phyloP scores from a whole-genome alignment of 2,797 vertebrate species.

The Brachymystax lenok region DNA sequence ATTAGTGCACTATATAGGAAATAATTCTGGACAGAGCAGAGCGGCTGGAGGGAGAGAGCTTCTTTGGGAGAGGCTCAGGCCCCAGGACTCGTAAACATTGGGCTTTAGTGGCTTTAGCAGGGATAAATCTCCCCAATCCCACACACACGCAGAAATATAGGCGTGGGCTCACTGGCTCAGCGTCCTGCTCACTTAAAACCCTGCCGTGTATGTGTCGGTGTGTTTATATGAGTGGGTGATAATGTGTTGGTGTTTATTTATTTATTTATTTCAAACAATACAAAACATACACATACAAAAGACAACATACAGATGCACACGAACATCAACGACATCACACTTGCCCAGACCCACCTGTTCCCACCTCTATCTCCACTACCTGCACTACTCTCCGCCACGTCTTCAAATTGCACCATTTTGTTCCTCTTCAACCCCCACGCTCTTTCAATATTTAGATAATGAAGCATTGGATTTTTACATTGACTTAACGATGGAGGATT shows the following conservation, averaged over 20 bases:
- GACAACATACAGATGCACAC: too few relatives aligned
- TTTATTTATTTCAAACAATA: too few relatives aligned
- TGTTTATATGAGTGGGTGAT: background rate
- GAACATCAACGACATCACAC: too few relatives aligned
- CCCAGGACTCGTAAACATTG: constrained; percentile 33
- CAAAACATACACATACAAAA: too few relatives aligned
- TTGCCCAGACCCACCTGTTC: too few relatives aligned
- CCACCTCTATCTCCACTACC: too few relatives aligned
- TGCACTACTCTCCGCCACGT: too few relatives aligned
- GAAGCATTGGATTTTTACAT: too few relatives aligned
- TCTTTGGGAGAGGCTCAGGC: constrained; percentile 28
- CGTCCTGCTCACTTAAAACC: background rate
- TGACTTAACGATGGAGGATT: too few relatives aligned
- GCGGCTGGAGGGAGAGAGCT: constrained; percentile 33
- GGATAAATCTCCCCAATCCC: constrained; percentile 29
- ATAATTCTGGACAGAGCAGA: background rate
- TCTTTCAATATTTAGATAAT: too few relatives aligned
- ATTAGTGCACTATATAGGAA: background rate
- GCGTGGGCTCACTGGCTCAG: background rate
- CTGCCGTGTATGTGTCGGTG: background rate
- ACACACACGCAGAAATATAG: constrained; percentile 23
- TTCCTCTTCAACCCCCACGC: too few relatives aligned
- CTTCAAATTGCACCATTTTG: too few relatives aligned
- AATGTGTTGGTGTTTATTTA: background rate
- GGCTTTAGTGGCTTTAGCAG: constrained; percentile 37